These are phyloP conservation scores for Hyperopisus bebe DNA, from an alignment of 2,113 vertebrate species.

Conservation along the genomic window DNA sequence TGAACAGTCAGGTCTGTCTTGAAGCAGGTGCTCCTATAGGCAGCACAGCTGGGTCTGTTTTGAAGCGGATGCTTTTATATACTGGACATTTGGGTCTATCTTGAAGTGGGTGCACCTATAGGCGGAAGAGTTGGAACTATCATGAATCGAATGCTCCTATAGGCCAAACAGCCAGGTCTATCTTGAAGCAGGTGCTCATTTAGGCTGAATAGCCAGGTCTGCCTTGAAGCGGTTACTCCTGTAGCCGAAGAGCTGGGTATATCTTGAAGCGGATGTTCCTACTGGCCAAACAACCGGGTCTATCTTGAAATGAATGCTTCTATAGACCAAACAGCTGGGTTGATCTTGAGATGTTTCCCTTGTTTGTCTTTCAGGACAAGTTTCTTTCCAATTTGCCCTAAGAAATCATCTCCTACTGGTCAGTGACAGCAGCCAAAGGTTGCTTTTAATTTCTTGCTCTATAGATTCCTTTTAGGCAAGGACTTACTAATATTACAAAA, in stretches of 20 bases:
- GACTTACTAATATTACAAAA: not conserved
- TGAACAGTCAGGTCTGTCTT: not conserved
- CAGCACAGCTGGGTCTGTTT: not conserved
- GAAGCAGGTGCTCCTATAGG: not conserved
- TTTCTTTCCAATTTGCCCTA: not conserved
- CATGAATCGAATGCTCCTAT: not conserved
- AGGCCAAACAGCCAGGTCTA: not conserved
- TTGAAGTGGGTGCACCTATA: not conserved
- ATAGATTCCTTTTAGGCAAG: not conserved
- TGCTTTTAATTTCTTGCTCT: not conserved
- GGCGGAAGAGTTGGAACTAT: not conserved
- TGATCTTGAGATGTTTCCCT: not conserved
- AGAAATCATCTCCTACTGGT: not conserved
- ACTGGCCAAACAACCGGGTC: not conserved
- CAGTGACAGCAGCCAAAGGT: not conserved
- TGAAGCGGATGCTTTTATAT: not conserved
- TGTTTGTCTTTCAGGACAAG: not conserved
- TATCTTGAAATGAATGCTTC: not conserved
- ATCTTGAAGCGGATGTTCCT: not conserved
- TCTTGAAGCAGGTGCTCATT: not conserved
- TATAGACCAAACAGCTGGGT: not conserved
- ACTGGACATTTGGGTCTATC: not conserved
- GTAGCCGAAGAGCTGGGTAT: not conserved
- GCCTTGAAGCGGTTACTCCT: not conserved
- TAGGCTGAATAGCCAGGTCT: not conserved